Conservation (phyloP, 2,888 invertebrate genomes). For the Drosophila hamatofila region DNA sequence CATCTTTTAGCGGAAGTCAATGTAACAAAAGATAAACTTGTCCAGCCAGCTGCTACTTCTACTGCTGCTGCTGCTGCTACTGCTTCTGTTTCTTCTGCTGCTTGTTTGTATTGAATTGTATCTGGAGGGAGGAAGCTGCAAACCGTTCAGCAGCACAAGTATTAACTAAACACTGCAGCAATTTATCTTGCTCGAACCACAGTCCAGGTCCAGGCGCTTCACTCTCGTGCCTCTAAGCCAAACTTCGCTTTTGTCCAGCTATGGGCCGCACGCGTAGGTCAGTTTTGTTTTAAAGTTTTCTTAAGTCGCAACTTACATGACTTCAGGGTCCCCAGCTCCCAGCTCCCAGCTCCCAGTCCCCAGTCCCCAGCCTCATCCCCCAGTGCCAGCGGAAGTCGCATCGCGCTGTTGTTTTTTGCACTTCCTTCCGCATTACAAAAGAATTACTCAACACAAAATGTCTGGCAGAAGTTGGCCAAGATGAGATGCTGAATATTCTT, state of each 20-base stretch:
- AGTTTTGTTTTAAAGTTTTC: slow-evolving; percentile 74
- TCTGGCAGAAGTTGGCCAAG: slow-evolving; percentile 64
- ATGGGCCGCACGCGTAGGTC: slow-evolving; percentile 64
- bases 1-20: slow-evolving; percentile 80
- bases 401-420: slow-evolving; percentile 64
- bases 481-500: slow-evolving; percentile 43
- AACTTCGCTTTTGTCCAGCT: slow-evolving; percentile 23
- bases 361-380: not conserved
- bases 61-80: not conserved
- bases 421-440: slow-evolving; percentile 81
- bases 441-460: slow-evolving; percentile 79
- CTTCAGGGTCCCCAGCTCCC: not conserved
- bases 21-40: slow-evolving; percentile 82
- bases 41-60: slow-evolving; percentile 71
- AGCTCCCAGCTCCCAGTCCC: not conserved
- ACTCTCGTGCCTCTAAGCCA: slow-evolving; percentile 18
- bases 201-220: not conserved
- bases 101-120: slow-evolving; percentile 52
- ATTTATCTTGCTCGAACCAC: slow-evolving; percentile 66
- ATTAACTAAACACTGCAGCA: slow-evolving; percentile 81
- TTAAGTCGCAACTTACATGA: slow-evolving; percentile 46
- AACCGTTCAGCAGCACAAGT: slow-evolving; percentile 53
- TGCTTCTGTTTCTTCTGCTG: slow-evolving; percentile 33
- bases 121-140: slow-evolving; percentile 10
- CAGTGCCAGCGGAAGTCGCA: slow-evolving; percentile 55